Base-by-base conservation (phyloP, 2,888 invertebrate genomes). In the Parnassius apollo region DNA sequence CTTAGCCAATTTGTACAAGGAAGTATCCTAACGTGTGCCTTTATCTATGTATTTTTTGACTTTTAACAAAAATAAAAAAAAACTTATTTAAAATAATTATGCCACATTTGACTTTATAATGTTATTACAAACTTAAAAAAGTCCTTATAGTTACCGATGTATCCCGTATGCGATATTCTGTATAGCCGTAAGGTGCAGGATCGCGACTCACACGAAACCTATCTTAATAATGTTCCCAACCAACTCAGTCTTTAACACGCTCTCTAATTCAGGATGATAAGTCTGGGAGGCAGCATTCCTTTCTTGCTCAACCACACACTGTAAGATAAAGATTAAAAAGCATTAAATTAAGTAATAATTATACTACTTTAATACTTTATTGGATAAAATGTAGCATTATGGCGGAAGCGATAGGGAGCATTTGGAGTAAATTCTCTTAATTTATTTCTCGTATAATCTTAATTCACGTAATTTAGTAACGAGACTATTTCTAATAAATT, bases 261-360 rank as follows among this genome's bases (percentile, higher is more conserved):
- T 56, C 74, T 56, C 65, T 77, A 89, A 78, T 89, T 87, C 69
- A 88, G 75, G 57, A 83, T 71, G 66, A 89, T 86, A 63, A 91
- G 82, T 80, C 90, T 78, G 46, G 88, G 89, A 0, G 91, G 91
- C 57, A 91, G 73, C 77, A 91, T 77, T 22, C 91, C 91, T 42
- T 80, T 77, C 78, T 82, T 85, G 86, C 94, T 95, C 74, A 96
- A 88, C 96, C 96, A 96, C 61, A 96, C 93, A 3, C 95, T 95
- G 88, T 0, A 88, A 92, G 10, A 46, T 12, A 7, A 48, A 48
- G 25, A 25, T 25, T 25, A 25, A 25, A 25, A 25, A 25, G 25
- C 25, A 25, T 25, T 25, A 25, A 25, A 25, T 25, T 2, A 25
- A 25, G 3, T 25, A 3, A 25, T 25, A 25, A 25, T 25, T 25